Evolutionary conservation across 2,113 vertebrate species (phyloP).

Genomic region (Carassius carassius): DNA sequence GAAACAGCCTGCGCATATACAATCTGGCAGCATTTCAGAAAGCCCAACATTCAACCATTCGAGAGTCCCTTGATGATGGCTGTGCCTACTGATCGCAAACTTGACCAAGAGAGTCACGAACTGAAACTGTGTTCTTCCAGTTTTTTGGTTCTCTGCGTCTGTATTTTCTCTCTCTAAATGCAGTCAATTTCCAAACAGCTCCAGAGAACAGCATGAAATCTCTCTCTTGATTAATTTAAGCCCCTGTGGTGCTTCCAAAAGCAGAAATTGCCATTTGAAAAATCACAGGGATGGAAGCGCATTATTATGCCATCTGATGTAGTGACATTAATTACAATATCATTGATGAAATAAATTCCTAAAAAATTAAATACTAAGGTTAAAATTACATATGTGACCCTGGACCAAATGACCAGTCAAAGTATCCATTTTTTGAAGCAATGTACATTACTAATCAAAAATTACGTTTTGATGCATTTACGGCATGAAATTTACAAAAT

Average conservation of each 20-base stretch:
- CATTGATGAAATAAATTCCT: conserved; percentile 28
- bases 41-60: not conserved
- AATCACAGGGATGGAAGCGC: conserved; percentile 41
- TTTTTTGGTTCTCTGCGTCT: conserved; percentile 50
- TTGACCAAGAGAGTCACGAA: not conserved
- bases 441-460: too few species aligned
- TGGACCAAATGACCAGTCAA: too few species aligned
- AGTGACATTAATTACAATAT: conserved; percentile 55
- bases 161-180: conserved; percentile 30
- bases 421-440: too few species aligned
- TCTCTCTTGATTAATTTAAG: conserved; percentile 52
- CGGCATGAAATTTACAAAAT: too few species aligned
- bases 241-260: conserved; percentile 51
- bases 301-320: conserved; percentile 41
- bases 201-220: conserved; percentile 55
- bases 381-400: not conserved
- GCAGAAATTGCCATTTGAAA: conserved; percentile 56
- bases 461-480: too few species aligned
- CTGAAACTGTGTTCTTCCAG: conserved; percentile 37
- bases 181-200: conserved; percentile 39
- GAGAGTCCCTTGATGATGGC: not conserved
- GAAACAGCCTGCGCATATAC: not conserved
- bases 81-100: not conserved
- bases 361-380: not conserved
- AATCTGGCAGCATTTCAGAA: not conserved